Base-by-base conservation (phyloP, 2,888 invertebrate genomes). In the Zygothrica quintamaculata region DNA sequence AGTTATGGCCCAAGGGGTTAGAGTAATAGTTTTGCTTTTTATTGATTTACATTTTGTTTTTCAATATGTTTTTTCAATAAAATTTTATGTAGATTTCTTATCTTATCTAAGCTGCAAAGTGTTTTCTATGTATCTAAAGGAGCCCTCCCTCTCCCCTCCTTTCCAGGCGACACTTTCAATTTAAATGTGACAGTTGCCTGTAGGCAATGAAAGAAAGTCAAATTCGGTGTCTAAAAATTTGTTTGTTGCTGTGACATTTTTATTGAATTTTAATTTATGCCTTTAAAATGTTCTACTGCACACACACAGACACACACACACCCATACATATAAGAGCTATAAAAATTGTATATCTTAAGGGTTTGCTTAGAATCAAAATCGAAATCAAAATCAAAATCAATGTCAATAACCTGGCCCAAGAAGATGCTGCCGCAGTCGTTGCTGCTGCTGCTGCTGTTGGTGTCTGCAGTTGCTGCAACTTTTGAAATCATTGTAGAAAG, bases 201-300 rank as follows among this genome's bases (percentile, higher is more conserved):
- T 22, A 22, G 47, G 56, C 12, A 33, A 51, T 58, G 61, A 47
- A 52, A 77, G 40, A 42, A 48, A 36, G 18, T 40, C 46, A 36
- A 33, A 44, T 43, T 62, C 3, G n/a, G 15, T 36, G 6, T 18
- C 31, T 16, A 34, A 26, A 47, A 67, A 64, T 42, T 36, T 72
- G 68, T 69, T 22, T 61, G 44, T 60, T 81, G 80, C 77, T 86
- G 55, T 86, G 82, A 82, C 82, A 84, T 77, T 84, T 84, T 86
- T 84, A 84, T 84, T 86, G 82, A 77, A 86, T 66, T 86, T 80
- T 84, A 86, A 84, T 84, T 84, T 84, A 84, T 86, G 57, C 79
- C 66, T 44, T 59, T 64, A 60, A 75, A 58, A 72, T 61, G 40
- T 56, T 57, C 12, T 33, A 61, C 48, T 26, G 36, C 57, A 44